Percentiles rank a stretch among this genome's conserved stretches.
phyloP scores from a whole-genome alignment of 1,140 invertebrate genomes.

The Oncopodura yosiiana region DNA sequence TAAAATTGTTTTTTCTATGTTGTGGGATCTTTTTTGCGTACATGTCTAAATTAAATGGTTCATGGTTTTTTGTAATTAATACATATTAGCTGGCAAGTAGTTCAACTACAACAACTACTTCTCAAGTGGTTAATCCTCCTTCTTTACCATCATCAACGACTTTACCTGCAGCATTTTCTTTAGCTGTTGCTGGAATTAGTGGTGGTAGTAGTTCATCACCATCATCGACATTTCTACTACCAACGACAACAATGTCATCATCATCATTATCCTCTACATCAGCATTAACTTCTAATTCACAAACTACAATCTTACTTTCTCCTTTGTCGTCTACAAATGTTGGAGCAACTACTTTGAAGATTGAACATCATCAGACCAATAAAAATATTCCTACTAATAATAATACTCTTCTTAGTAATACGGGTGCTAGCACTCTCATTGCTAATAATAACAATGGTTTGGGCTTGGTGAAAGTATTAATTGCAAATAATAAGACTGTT shows the following conservation, averaged over 20 bases:
- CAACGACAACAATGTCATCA: constrained; percentile 7
- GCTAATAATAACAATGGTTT: constrained; percentile 8
- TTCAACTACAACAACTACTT: neutral
- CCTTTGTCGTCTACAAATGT: too few relatives aligned
- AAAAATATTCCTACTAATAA: constrained; percentile 5
- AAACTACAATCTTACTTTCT: neutral
- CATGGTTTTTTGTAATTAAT: too few relatives aligned
- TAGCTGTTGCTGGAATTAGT: neutral
- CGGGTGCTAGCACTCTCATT: constrained; percentile 4
- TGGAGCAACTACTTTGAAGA: too few relatives aligned
- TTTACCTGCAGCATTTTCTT: neutral
- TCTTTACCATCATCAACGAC: constrained; percentile 1
- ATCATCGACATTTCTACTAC: neutral
- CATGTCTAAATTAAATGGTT: too few relatives aligned
- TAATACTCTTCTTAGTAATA: neutral
- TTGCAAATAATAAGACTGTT: too few relatives aligned
- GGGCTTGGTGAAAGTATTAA: too few relatives aligned
- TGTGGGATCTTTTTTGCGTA: too few relatives aligned
- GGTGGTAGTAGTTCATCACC: constrained; percentile 1
- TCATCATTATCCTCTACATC: constrained; percentile 3
- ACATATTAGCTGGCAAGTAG: neutral
- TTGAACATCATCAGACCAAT: too few relatives aligned
- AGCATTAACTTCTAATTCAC: constrained; percentile 10
- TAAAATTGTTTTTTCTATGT: too few relatives aligned
- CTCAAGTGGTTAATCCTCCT: neutral